These are phyloP conservation scores for Stegastes partitus DNA, from an alignment of 2,113 vertebrate species.

Conservation along the genomic window DNA sequence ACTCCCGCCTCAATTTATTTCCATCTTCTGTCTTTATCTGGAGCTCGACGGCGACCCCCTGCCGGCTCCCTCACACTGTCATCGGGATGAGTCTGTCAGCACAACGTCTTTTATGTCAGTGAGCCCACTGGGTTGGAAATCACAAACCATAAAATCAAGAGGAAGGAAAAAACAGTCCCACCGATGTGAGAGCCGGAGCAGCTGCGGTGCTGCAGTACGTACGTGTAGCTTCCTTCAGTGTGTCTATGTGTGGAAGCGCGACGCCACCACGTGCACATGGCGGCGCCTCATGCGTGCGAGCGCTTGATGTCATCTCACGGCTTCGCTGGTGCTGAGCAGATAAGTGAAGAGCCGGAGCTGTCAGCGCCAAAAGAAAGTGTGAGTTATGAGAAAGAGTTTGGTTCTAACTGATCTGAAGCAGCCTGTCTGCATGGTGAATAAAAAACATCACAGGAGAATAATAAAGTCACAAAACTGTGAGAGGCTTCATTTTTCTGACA, in stretches of 20 bases:
- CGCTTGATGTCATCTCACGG: constrained; percentile 1
- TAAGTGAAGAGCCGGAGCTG: constrained; percentile 8
- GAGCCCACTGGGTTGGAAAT: constrained; percentile 36
- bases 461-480: background rate
- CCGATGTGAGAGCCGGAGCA: constrained; percentile 27
- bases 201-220: background rate
- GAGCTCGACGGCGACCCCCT: constrained; percentile 14
- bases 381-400: background rate
- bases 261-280: constrained; percentile 16
- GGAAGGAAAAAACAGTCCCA: constrained; percentile 9
- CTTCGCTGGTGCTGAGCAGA: constrained; percentile 22
- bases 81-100: constrained; percentile 31
- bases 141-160: constrained; percentile 31
- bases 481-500: background rate
- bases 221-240: constrained; percentile 13
- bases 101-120: constrained; percentile 37
- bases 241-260: constrained; percentile 10
- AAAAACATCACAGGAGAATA: background rate
- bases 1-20: constrained; percentile 26
- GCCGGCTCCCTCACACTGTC: constrained; percentile 18
- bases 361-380: background rate
- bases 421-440: background rate
- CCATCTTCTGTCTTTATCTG: constrained; percentile 38
- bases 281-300: background rate
- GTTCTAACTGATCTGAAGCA: constrained; percentile 3